Base-by-base conservation (phyloP, 2,888 invertebrate species). In the Diplolepis rosae region DNA sequence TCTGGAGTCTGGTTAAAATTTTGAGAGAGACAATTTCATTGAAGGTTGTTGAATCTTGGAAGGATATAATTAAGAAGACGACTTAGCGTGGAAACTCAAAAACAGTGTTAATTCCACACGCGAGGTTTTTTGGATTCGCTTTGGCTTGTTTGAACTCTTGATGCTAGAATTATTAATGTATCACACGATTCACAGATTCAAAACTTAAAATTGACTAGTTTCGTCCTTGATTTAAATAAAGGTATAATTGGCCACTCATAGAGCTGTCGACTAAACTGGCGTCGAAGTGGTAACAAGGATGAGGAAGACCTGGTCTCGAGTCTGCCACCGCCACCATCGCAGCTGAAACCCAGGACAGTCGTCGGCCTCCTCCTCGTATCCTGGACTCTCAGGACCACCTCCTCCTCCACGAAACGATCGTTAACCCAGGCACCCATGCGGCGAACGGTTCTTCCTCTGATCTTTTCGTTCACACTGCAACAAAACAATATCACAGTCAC, bases 381-480 rank as follows among this genome's bases (percentile, higher is more conserved):
- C 73, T 72, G 77, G 76, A 78, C 79, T 77, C 77, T 81, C 80
- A 80, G 81, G 81, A 82, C 84, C 83, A 76, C 83, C 87, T 80
- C 87, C 87, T 82, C 87, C 87, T 83, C 86, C 84, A 77, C 87
- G 77, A 82, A 83, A 83, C 85, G 82, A 83, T 83, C 83, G 80
- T 86, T 81, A 86, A 85, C 85, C 88, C 88, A 87, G 88, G 88
- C 88, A 88, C 88, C 88, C 88, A 88, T 88, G 83, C 88, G 88
- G 87, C 85, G 87, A 85, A 85, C 82, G 83, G 78, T 87, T 72
- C 83, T 83, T 82, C 77, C 82, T 83, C 85, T 79, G 80, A 79
- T 85, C 80, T 77, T 78, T 82, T 80, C 78, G 82, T 81, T 80
- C 82, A 80, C 80, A 83, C 87, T 87, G 77, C 1, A 79, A 71